A percentile compares a stretch with the other conserved stretches of the same genome.
These are phyloP conservation scores for Macropus fuliginosus DNA, from an alignment of 2,797 vertebrate genomes.

Conservation along the genomic window DNA sequence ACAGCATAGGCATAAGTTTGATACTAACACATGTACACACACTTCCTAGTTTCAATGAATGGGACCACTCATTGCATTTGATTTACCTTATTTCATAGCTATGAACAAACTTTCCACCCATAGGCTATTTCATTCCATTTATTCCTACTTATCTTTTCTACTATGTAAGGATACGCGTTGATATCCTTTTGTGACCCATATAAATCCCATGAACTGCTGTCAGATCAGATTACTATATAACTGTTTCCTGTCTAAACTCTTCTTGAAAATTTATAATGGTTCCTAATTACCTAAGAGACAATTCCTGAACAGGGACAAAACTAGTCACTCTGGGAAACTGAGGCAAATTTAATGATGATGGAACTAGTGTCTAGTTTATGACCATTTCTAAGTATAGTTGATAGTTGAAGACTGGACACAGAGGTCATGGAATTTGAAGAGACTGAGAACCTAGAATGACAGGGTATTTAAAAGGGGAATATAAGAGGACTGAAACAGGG, in stretches of 20 bases:
- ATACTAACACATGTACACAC: too few species aligned
- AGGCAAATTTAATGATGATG: not conserved
- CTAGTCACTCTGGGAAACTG: not conserved
- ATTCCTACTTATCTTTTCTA: not conserved
- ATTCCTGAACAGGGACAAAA: not conserved
- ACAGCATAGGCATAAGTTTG: not conserved
- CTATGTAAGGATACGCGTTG: not conserved
- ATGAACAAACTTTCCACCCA: not conserved
- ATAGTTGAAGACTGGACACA: not conserved
- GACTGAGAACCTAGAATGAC: not conserved
- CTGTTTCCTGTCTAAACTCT: not conserved
- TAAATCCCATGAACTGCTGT: not conserved
- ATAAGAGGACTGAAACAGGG: not conserved
- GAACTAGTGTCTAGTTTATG: not conserved
- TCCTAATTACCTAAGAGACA: not conserved
- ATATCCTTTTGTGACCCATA: not conserved
- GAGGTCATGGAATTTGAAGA: not conserved
- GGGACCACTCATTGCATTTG: too few species aligned
- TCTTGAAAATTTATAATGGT: not conserved
- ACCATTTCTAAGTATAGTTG: not conserved
- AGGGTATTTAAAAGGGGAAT: not conserved
- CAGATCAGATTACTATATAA: not conserved
- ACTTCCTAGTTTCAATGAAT: too few species aligned
- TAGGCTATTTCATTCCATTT: not conserved
- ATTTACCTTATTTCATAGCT: too few species aligned